A percentile compares a stretch with the other conserved stretches of the same genome.
These are phyloP conservation scores for Odontocolon sp. DNA, from an alignment of 2,888 invertebrate species.

Conservation along the genomic window DNA sequence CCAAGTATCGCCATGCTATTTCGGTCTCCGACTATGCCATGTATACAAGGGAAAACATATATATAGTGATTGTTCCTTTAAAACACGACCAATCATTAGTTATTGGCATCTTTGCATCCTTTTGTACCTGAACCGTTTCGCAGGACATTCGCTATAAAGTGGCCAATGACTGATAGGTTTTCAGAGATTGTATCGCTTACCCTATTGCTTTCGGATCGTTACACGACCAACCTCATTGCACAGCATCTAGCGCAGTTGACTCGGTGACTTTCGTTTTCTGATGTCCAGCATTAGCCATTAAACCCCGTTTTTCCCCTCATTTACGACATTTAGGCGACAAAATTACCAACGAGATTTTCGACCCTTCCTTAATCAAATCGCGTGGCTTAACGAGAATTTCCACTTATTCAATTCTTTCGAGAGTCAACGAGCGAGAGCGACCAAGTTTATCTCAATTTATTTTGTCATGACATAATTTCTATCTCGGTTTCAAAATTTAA, in stretches of 20 bases:
- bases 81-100: too few relatives aligned
- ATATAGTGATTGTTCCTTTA: too few relatives aligned
- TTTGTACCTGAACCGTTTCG: too few relatives aligned
- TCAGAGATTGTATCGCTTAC: too few relatives aligned
- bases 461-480: too few relatives aligned
- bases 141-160: too few relatives aligned
- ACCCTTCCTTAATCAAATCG: neutral
- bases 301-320: neutral
- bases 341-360: slow-evolving; percentile 25
- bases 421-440: neutral
- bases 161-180: too few relatives aligned
- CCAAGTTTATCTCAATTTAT: neutral
- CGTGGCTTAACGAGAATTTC: neutral
- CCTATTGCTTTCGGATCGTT: slow-evolving; percentile 10
- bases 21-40: too few relatives aligned
- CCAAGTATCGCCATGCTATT: neutral
- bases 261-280: neutral
- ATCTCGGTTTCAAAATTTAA: too few relatives aligned
- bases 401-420: slow-evolving; percentile 1
- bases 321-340: slow-evolving; percentile 31
- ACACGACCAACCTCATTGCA: slow-evolving; percentile 6
- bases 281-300: neutral
- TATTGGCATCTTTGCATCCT: too few relatives aligned
- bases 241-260: slow-evolving; percentile 1
- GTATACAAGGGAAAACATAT: too few relatives aligned